These are phyloP conservation scores for Alcedo quadribrachys DNA, from an alignment of 2,797 vertebrate species.

Conservation along the genomic window DNA sequence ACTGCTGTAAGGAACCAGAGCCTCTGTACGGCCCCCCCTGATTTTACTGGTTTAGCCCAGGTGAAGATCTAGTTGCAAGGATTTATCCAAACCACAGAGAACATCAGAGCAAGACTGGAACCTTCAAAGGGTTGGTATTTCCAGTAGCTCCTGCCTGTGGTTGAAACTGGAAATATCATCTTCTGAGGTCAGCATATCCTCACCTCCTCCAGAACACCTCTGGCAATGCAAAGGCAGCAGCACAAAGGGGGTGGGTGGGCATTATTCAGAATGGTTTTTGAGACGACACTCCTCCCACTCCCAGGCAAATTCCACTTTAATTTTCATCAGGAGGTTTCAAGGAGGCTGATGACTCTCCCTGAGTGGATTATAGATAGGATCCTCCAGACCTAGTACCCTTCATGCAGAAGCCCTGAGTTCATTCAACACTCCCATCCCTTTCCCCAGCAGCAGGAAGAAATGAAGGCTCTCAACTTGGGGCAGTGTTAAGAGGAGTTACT, in stretches of 20 bases:
- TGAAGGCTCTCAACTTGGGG: accelerated
- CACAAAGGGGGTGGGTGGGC: accelerated
- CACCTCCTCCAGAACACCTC: background rate
- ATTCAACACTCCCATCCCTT: too few relatives aligned
- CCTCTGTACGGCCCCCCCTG: accelerated
- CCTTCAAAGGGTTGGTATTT: background rate
- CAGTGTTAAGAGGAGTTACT: background rate
- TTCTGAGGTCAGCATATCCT: background rate
- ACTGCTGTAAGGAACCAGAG: background rate
- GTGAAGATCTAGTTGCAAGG: background rate
- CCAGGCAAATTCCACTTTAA: background rate
- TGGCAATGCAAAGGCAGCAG: background rate
- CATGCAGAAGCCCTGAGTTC: background rate
- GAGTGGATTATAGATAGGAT: too few relatives aligned
- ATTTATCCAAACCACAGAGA: background rate
- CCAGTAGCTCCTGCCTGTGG: slow-evolving; percentile 22
- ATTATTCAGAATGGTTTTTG: background rate
- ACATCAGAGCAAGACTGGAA: background rate
- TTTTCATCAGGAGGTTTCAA: background rate
- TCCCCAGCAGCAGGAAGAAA: background rate
- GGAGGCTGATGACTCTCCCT: background rate
- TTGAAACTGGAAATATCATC: background rate
- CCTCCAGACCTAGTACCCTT: background rate
- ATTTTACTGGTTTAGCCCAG: background rate
- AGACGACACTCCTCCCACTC: background rate